Base-by-base conservation (phyloP, 92 coral and sea anemone genomes). In the Isaurus tuberculatus region DNA sequence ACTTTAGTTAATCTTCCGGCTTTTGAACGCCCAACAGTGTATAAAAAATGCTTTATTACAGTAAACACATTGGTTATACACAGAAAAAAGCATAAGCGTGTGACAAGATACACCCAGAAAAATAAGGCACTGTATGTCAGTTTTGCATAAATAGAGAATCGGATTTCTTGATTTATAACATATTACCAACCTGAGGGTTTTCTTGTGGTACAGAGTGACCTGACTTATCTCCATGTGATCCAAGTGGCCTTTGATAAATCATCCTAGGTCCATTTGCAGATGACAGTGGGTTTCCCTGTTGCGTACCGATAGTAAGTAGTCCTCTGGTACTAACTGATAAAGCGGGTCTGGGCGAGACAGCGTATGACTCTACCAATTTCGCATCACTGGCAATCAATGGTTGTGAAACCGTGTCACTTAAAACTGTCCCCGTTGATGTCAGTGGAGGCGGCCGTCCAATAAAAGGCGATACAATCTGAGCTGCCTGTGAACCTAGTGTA, bases 341-440 rank as follows among this genome's bases (percentile, higher is more conserved):
- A 28, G 89, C 73, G 42, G 91, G 94, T 68, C 94, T 89, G 43
- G 89, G 94, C 28, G 91, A 44, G 46, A 87, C 90, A 23, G 88
- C 37, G 7, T 79, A 61, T 29, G 87, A 46, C 20, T 89, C 87
- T 6, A 58, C 4, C 10, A 81, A 51, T 26, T 71, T 79, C 61
- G 68, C 77, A 13, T 85, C 83, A 27, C 86, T 65, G 19, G 29
- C 31, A 6, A 80, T 80, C 29, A 34, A 51, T 23, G 79, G 67
- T 2, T 34, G 48, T 26, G 34, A 65, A 40, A 19, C 16, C 32
- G 69, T 60, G 20, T 65, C 64, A 44, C 33, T 28, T 70, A 61
- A 37, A 29, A 77, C 14, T 5, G 82, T 77, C n/a, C 53, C 53
- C 23, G 82, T 28, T 9, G 82, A 77, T 9, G 82, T 77, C 55